Percentiles rank a stretch among this genome's conserved stretches.
These are phyloP conservation scores for Hymenopus coronatus DNA, from an alignment of 2,888 invertebrate genomes.

Conservation along the genomic window DNA sequence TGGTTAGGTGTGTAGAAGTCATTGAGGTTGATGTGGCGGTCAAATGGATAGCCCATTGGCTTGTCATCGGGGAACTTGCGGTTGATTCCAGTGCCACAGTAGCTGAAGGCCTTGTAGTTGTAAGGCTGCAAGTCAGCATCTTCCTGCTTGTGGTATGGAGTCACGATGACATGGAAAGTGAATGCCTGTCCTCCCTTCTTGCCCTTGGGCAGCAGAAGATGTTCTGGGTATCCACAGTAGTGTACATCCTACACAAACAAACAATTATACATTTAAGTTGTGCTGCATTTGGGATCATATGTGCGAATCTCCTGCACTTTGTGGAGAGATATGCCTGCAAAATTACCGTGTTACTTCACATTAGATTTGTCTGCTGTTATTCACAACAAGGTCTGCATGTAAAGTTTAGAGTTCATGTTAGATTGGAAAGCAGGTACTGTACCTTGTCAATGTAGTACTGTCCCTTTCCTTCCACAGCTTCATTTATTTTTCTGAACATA, in stretches of 20 bases:
- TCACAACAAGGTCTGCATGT: not conserved
- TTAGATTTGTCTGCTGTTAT: not conserved
- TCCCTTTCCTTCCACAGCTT: conserved; percentile 53
- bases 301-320: not conserved
- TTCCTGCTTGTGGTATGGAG: conserved; percentile 53
- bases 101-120: conserved; percentile 57
- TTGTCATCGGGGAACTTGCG: conserved; percentile 52
- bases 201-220: conserved; percentile 70
- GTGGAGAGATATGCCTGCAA: not conserved
- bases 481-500: conserved; percentile 60
- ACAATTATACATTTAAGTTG: not conserved
- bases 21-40: conserved; percentile 50
- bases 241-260: conserved; percentile 38
- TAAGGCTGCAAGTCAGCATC: conserved; percentile 41
- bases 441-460: conserved; percentile 47
- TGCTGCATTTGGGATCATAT: not conserved
- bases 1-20: conserved; percentile 54
- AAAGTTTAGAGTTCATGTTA: not conserved
- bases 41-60: conserved; percentile 58
- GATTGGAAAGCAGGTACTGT: not conserved
- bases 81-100: conserved; percentile 38
- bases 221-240: conserved; percentile 67
- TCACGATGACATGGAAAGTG: conserved; percentile 62
- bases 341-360: not conserved
- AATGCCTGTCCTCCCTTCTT: conserved; percentile 62